Conservation (phyloP, 1,140 invertebrate species). For the Ceratina calcarata region DNA sequence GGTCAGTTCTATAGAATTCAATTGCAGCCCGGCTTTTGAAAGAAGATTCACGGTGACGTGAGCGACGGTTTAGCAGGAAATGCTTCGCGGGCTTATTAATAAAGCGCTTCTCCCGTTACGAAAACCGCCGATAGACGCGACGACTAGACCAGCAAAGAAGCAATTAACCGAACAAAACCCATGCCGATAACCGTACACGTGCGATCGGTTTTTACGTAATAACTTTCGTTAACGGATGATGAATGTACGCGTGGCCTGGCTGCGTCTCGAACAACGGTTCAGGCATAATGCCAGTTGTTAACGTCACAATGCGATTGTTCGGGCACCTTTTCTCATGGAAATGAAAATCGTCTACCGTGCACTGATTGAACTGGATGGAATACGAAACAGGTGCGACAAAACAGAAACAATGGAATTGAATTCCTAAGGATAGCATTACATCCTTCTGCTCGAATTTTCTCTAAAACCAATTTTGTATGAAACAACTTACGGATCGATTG, state of each 20-base stretch:
- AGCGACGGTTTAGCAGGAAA: neutral
- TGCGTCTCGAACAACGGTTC: slow-evolving; percentile 12
- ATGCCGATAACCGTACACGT: slow-evolving; percentile 4
- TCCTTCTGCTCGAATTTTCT: too few species aligned
- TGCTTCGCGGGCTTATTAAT: neutral
- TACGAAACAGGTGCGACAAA: neutral
- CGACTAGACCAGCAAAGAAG: neutral
- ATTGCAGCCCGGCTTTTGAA: neutral
- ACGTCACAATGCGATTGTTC: slow-evolving; percentile 12
- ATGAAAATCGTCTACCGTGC: neutral
- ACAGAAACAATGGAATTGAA: neutral
- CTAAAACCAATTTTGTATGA: too few species aligned
- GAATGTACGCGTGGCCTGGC: neutral
- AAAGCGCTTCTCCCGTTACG: neutral
- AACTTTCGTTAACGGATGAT: neutral
- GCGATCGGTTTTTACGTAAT: slow-evolving; percentile 40
- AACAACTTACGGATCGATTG: too few species aligned
- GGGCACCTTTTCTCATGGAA: neutral
- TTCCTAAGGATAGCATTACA: neutral
- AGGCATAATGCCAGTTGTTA: neutral
- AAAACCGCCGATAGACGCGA: neutral
- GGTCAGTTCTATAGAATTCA: too few species aligned
- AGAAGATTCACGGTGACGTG: neutral
- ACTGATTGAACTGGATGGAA: neutral
- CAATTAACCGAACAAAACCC: slow-evolving; percentile 23